Conservation (phyloP, 2,888 invertebrate genomes). For the Cetonia aurata region DNA sequence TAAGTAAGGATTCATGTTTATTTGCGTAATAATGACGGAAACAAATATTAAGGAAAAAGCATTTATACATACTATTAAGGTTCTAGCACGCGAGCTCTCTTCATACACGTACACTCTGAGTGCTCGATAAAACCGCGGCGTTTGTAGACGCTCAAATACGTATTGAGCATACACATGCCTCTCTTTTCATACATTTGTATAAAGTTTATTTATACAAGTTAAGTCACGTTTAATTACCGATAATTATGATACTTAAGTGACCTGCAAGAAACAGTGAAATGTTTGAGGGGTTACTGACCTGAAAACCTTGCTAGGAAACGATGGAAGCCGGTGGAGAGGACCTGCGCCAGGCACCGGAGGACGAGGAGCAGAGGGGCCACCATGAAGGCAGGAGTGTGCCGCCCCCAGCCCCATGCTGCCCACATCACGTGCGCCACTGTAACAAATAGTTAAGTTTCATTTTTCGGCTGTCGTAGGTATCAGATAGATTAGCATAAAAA, state of each 20-base stretch:
- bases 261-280: slow-evolving; percentile 39
- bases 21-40: slow-evolving; percentile 11
- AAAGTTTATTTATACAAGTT: slow-evolving; percentile 39
- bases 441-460: slow-evolving; percentile 54
- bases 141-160: slow-evolving; percentile 29
- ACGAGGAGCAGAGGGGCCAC: slow-evolving; percentile 62
- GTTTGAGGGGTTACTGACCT: slow-evolving; percentile 67
- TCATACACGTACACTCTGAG: slow-evolving; percentile 8
- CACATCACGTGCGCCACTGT: slow-evolving; percentile 70
- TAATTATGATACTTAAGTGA: slow-evolving; percentile 42
- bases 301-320: slow-evolving; percentile 73
- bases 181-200: slow-evolving; percentile 19
- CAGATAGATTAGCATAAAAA: no score
- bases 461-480: no score
- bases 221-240: slow-evolving; percentile 34
- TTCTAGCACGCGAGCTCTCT: slow-evolving; percentile 22
- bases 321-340: slow-evolving; percentile 67
- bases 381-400: slow-evolving; percentile 59
- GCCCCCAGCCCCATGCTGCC: slow-evolving; percentile 63
- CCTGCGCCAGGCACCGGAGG: slow-evolving; percentile 65
- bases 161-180: background rate
- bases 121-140: background rate
- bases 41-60: slow-evolving; percentile 5
- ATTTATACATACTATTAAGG: slow-evolving; percentile 4
- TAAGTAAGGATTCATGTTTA: slow-evolving; percentile 4